Base-by-base conservation (phyloP, 1,140 invertebrate genomes). In the Ctenoplectra terminalis region DNA sequence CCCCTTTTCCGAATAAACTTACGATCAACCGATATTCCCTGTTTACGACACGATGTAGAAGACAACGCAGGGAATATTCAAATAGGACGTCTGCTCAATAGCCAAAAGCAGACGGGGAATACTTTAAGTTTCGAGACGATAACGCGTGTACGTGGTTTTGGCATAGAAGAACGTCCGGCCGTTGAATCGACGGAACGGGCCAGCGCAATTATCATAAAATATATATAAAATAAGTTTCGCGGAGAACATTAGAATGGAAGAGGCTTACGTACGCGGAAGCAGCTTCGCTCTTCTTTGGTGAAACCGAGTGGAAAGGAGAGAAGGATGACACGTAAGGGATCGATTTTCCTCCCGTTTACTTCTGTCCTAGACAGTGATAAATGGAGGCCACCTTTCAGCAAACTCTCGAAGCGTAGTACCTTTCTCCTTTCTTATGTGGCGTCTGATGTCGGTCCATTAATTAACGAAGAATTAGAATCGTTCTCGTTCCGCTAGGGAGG, bases 321-420 rank as follows among this genome's bases (percentile, higher is more conserved):
- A 82, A 87, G 83, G 82, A 90, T 89, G 84, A 86, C 86, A 87
- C 85, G 82, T 83, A 82, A 72, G 87, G 86, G 87, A 92, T 93
- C 91, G 91, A 93, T 93, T 92, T 90, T 92, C 87, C 76, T 84
- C 76, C 80, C 85, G 89, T 91, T 90, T 92, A 90, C 88, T 90
- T 90, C 90, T 93, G 91, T 89, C 82, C 75, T 70, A 81, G 92
- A 93, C 92, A 93, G 89, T 93, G 92, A 93, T 90, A 90, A 93
- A 93, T 93, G 81, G 76, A 74, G 71, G 83, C 58, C 85, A 88
- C 88, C 88, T 90, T 91, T 92, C 87, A 90, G 85, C 84, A 71
- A 87, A 87, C 87, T 89, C 87, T 89, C 79, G 66, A 84, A 85
- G 79, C 67, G 66, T 84, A 83, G 78, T 88, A 75, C 82, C 86